Conservation (phyloP, 2,113 vertebrate species). For the Melanerpes formicivorus region DNA sequence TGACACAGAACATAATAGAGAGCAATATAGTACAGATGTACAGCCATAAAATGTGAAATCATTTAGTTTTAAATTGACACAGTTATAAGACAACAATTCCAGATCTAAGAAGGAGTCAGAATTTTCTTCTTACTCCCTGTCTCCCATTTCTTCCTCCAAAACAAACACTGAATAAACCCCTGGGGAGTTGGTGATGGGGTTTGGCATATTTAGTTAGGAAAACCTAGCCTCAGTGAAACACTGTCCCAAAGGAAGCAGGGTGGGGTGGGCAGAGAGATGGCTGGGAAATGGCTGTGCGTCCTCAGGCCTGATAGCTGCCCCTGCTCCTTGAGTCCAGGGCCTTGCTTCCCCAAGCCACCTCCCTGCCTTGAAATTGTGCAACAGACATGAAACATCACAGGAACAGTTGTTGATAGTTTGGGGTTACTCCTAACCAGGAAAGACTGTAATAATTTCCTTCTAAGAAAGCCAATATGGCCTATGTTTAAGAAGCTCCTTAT, state of each 20-base stretch:
- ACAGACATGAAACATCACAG: background rate
- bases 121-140: background rate
- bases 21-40: background rate
- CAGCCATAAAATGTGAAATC: background rate
- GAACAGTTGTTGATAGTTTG: slow-evolving; percentile 1
- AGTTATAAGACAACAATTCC: background rate
- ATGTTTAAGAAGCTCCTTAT: background rate
- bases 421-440: background rate
- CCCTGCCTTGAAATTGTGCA: background rate
- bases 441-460: background rate
- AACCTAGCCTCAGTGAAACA: slow-evolving; percentile 31
- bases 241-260: slow-evolving; percentile 56
- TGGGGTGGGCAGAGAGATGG: slow-evolving; percentile 37
- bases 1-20: background rate
- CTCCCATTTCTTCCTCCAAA: background rate
- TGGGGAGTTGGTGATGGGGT: background rate
- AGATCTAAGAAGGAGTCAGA: background rate
- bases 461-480: background rate
- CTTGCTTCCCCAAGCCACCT: slow-evolving; percentile 18
- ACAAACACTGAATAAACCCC: background rate
- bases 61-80: background rate
- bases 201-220: slow-evolving; percentile 15
- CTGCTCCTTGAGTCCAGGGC: slow-evolving; percentile 32
- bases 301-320: slow-evolving; percentile 65
- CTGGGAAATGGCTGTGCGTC: slow-evolving; percentile 53